Conservation (phyloP, 2,888 invertebrate genomes). For the Macrostomum cliftonense region DNA sequence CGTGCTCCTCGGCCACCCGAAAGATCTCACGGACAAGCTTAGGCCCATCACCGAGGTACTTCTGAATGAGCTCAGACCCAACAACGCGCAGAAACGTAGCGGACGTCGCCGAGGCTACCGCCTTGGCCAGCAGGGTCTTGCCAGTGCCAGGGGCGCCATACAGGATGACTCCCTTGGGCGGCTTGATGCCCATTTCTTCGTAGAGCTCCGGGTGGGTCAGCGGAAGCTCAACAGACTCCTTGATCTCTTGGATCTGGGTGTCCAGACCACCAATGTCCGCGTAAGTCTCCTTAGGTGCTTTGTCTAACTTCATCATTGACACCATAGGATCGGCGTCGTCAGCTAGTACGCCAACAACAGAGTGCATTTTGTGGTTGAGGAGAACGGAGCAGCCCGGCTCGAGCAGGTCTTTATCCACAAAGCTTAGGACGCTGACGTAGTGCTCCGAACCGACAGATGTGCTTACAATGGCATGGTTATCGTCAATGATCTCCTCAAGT, state of each 20-base stretch:
- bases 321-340: slow-evolving; percentile 99
- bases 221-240: slow-evolving; percentile 92
- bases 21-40: slow-evolving; percentile 91
- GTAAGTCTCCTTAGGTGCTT: slow-evolving; percentile 96
- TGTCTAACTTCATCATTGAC: slow-evolving; percentile 97
- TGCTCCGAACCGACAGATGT: slow-evolving; percentile 97
- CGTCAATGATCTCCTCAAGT: slow-evolving; percentile 95
- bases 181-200: slow-evolving; percentile 99
- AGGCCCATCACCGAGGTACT: slow-evolving; percentile 95
- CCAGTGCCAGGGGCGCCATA: slow-evolving; percentile 83
- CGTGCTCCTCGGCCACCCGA: slow-evolving; percentile 96
- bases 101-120: slow-evolving; percentile 96
- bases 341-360: slow-evolving; percentile 92
- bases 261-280: slow-evolving; percentile 94
- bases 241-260: slow-evolving; percentile 89
- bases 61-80: slow-evolving; percentile 96
- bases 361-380: slow-evolving; percentile 89
- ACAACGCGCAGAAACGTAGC: slow-evolving; percentile 95
- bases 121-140: slow-evolving; percentile 92
- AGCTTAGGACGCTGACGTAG: slow-evolving; percentile 93
- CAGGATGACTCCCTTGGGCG: slow-evolving; percentile 93
- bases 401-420: slow-evolving; percentile 95
- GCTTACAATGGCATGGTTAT: slow-evolving; percentile 97
- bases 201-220: slow-evolving; percentile 98
- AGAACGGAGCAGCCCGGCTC: slow-evolving; percentile 96